These are phyloP conservation scores for Perognathus longimembris DNA, from an alignment of 2,113 vertebrate genomes.

Conservation along the genomic window DNA sequence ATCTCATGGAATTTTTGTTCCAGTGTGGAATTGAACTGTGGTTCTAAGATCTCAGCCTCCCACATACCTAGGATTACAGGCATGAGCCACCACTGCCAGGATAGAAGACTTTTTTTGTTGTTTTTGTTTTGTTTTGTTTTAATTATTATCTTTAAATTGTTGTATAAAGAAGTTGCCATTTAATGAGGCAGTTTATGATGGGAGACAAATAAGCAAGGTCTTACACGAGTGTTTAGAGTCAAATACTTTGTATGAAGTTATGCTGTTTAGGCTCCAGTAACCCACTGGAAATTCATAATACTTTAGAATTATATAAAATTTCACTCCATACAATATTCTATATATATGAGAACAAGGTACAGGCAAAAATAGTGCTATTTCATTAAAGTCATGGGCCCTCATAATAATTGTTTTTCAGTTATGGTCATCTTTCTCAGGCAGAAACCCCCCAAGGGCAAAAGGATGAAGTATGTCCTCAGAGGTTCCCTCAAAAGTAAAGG, in stretches of 20 bases:
- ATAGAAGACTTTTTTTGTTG: too few relatives aligned
- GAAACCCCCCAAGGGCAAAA: neutral
- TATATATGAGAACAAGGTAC: neutral
- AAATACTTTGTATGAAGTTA: neutral
- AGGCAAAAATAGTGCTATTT: neutral
- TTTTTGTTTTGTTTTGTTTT: too few relatives aligned
- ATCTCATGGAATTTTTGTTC: too few relatives aligned
- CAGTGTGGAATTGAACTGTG: too few relatives aligned
- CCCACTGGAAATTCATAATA: neutral
- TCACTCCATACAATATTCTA: neutral
- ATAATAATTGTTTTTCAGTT: neutral
- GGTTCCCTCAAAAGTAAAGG: neutral
- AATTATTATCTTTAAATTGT: too few relatives aligned
- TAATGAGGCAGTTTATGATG: too few relatives aligned
- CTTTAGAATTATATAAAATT: constrained; percentile 33
- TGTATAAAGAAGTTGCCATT: too few relatives aligned
- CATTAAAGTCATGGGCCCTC: neutral
- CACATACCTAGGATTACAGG: too few relatives aligned
- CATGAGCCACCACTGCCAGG: too few relatives aligned
- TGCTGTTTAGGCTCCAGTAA: neutral
- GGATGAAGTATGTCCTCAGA: neutral
- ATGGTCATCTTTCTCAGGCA: neutral
- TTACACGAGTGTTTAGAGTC: constrained; percentile 1
- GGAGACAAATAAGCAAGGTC: neutral
- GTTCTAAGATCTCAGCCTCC: too few relatives aligned